Evolutionary conservation across 1,140 invertebrate species (phyloP).

Genomic region (Triops cancriformis): DNA sequence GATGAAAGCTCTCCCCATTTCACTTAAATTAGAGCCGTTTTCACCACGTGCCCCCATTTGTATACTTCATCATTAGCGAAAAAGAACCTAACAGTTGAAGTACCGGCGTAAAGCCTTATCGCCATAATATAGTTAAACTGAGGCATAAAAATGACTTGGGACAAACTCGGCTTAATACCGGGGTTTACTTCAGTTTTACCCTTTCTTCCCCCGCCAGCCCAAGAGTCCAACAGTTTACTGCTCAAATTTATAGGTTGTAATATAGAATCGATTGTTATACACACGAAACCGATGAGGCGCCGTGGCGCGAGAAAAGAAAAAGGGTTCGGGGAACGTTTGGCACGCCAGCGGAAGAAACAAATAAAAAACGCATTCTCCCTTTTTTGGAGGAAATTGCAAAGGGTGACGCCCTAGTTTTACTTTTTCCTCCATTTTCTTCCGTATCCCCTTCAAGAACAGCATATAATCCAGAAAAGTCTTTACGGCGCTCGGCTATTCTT

Average conservation of each 20-base stretch:
- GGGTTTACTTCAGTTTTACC: too few relatives aligned
- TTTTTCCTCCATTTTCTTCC: not conserved
- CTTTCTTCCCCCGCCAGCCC: too few relatives aligned
- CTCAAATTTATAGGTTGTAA: not conserved
- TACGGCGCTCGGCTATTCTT: not conserved
- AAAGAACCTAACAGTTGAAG: too few relatives aligned
- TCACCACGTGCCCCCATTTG: too few relatives aligned
- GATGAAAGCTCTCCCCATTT: too few relatives aligned
- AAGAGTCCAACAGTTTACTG: not conserved
- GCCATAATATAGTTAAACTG: too few relatives aligned
- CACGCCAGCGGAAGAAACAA: not conserved
- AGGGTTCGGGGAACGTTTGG: not conserved
- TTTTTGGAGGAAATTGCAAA: not conserved
- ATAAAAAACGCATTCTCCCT: not conserved
- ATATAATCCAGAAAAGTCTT: not conserved
- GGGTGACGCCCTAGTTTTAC: not conserved
- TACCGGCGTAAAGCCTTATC: too few relatives aligned
- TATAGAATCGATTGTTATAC: not conserved
- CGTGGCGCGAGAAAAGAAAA: not conserved
- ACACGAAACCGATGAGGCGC: not conserved
- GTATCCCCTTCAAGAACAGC: not conserved
- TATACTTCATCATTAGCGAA: too few relatives aligned
- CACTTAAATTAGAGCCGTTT: too few relatives aligned
- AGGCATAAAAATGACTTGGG: too few relatives aligned
- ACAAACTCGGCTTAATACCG: too few relatives aligned